These are phyloP conservation scores for Caloenas nicobarica DNA, from an alignment of 2,113 vertebrate species.

Conservation along the genomic window DNA sequence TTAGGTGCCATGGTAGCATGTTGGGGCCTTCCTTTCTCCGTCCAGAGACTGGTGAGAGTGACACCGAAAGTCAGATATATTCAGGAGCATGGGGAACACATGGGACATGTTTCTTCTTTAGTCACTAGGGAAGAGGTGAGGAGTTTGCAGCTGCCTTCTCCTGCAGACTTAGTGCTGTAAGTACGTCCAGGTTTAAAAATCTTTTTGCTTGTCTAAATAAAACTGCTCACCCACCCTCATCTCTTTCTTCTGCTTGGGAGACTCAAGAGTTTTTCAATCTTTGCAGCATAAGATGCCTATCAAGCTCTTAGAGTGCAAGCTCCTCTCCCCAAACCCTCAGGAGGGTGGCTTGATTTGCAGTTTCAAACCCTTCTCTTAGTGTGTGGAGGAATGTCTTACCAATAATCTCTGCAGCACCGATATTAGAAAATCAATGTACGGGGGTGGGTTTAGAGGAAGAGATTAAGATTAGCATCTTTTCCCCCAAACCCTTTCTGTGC, in stretches of 20 bases:
- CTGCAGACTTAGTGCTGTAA: neutral
- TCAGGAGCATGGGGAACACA: neutral
- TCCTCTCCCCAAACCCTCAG: neutral
- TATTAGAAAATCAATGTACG: neutral
- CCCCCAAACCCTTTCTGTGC: fast-evolving
- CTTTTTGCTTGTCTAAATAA: neutral
- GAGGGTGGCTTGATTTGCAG: neutral
- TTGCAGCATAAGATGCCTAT: neutral
- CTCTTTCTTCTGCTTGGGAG: neutral
- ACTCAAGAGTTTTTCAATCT: neutral
- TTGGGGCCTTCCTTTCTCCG: neutral
- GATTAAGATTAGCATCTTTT: neutral
- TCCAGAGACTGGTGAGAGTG: neutral
- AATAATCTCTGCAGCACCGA: neutral
- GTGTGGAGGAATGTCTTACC: neutral
- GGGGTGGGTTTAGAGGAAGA: fast-evolving
- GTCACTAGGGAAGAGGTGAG: neutral
- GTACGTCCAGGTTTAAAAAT: neutral
- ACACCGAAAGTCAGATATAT: no score
- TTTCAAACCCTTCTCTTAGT: neutral
- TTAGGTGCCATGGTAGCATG: neutral
- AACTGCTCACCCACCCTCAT: neutral
- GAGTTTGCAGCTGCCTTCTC: neutral
- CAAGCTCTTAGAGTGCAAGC: neutral
- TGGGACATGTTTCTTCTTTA: neutral